phyloP scores from a whole-genome alignment of 37 sponge, comb jelly and placozoan species.

The Spongilla lacustris region DNA sequence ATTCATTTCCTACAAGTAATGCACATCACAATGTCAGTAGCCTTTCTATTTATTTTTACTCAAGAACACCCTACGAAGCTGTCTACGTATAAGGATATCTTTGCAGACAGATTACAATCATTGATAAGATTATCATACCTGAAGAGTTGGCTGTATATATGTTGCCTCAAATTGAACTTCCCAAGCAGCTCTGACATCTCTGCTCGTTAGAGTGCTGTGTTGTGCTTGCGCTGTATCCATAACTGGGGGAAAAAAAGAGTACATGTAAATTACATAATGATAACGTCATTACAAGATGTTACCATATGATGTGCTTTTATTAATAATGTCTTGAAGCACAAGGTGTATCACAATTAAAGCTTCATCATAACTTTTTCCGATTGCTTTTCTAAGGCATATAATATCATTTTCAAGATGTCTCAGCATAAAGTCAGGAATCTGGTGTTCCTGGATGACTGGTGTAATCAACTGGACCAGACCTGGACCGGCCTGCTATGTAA shows the following conservation, averaged over 20 bases:
- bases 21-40: too few relatives aligned
- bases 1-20: slow-evolving; percentile 13
- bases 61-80: too few relatives aligned
- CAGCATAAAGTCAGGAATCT: slow-evolving; percentile 73
- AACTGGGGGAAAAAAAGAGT: too few relatives aligned
- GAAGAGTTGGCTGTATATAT: slow-evolving; percentile 56
- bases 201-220: slow-evolving; percentile 4
- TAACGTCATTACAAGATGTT: too few relatives aligned
- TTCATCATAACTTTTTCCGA: slow-evolving; percentile 45
- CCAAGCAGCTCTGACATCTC: slow-evolving; percentile 43
- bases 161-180: slow-evolving; percentile 32
- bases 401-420: slow-evolving; percentile 68
- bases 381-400: slow-evolving; percentile 17
- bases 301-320: neutral
- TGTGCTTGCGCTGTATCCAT: neutral
- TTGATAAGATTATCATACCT: too few relatives aligned
- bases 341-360: slow-evolving; percentile 61
- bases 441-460: neutral
- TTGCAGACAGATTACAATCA: too few relatives aligned
- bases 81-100: too few relatives aligned
- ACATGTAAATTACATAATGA: too few relatives aligned
- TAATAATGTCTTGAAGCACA: slow-evolving; percentile 42
- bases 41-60: too few relatives aligned
- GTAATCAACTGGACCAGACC: slow-evolving; percentile 25
- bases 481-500: neutral